phyloP scores from a whole-genome alignment of 2,888 invertebrate species.

The Polydesmus complanatus region DNA sequence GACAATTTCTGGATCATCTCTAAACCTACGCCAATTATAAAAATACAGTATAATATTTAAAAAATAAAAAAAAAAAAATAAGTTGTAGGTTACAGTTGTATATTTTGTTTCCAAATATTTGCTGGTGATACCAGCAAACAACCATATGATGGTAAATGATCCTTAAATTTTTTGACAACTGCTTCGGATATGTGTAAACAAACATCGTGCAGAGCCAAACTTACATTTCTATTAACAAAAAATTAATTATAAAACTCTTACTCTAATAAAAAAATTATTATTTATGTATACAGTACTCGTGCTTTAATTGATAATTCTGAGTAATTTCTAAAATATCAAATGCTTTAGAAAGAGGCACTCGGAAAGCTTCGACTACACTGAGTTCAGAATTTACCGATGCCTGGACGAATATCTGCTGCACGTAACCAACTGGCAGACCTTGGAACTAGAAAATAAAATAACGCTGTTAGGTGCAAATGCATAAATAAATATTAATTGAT shows the following conservation, averaged over 20 bases:
- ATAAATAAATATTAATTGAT: not conserved
- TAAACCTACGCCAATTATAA: conserved; percentile 39
- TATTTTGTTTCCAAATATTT: conserved; percentile 79
- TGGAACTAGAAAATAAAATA: conserved; percentile 30
- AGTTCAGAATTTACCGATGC: conserved; percentile 61
- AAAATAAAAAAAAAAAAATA: not conserved
- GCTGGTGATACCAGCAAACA: conserved; percentile 85
- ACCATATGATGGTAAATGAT: conserved; percentile 70
- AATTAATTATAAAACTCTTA: not conserved
- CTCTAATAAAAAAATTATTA: conserved; percentile 15
- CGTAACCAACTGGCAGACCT: conserved; percentile 37
- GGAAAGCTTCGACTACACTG: conserved; percentile 74
- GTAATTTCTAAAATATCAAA: conserved; percentile 76
- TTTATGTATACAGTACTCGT: conserved; percentile 40
- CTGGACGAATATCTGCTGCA: conserved; percentile 39
- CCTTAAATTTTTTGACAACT: conserved; percentile 45
- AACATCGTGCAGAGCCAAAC: conserved; percentile 56
- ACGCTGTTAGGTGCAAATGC: too few species aligned
- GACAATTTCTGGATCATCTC: conserved; percentile 62
- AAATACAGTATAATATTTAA: not conserved
- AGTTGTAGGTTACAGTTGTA: conserved; percentile 36
- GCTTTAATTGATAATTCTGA: conserved; percentile 61
- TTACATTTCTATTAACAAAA: conserved; percentile 21
- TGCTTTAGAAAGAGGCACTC: conserved; percentile 75
- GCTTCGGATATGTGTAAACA: conserved; percentile 62